A percentile compares a stretch with the other conserved stretches of the same genome.
Evolutionary conservation across 2,797 vertebrate species (phyloP).

Genomic region (Odontamblyopus rebecca): DNA sequence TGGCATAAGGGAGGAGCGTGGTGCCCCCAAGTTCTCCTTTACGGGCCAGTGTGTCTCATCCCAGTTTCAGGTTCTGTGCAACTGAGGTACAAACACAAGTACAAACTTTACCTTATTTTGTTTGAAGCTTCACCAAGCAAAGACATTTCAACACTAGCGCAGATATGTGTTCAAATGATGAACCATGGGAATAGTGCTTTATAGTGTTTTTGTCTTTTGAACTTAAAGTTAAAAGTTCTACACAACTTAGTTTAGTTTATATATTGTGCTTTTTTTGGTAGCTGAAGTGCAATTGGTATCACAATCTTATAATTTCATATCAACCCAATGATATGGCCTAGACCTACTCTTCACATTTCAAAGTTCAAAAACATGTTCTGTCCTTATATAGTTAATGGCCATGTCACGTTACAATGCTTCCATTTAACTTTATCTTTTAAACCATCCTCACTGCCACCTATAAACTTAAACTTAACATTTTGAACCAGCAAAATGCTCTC

Average conservation of each 20-base stretch:
- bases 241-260: too few species aligned
- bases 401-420: neutral
- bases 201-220: too few species aligned
- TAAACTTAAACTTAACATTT: neutral
- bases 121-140: neutral
- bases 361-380: too few species aligned
- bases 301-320: too few species aligned
- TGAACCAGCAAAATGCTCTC: neutral
- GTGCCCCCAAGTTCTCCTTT: slow-evolving; percentile 16
- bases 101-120: neutral
- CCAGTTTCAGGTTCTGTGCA: slow-evolving; percentile 34
- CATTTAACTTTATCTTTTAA: neutral
- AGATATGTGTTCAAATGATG: too few species aligned
- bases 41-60: slow-evolving; percentile 28
- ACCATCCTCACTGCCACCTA: neutral
- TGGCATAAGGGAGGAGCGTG: slow-evolving; percentile 33
- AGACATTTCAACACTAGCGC: neutral
- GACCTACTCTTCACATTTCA: too few species aligned
- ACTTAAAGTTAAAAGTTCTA: too few species aligned
- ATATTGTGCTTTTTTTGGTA: too few species aligned
- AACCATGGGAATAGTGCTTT: too few species aligned
- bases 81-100: neutral
- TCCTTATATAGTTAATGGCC: too few species aligned
- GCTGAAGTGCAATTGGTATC: too few species aligned
- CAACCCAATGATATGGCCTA: too few species aligned